Evolutionary conservation across 2,888 invertebrate genomes (phyloP), one percentile per base, ranked within the genome.

Genomic region (Drosophila atroscutellata): DNA sequence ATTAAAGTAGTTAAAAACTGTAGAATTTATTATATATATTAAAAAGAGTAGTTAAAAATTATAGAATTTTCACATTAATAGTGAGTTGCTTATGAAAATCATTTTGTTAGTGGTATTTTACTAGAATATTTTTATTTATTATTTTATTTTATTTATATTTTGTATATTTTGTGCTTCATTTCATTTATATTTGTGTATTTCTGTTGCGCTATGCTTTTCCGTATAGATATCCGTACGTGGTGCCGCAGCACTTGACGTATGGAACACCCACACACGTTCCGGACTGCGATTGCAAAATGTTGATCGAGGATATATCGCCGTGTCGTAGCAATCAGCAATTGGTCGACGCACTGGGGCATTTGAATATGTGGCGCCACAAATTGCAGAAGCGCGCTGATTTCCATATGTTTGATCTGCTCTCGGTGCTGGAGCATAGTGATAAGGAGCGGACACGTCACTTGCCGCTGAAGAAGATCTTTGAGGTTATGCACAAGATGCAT

Each of bases 311-410:
- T 34, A 80, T 80, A 2, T 47, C 78, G 6, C 76, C 85, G 1
- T 84, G 84, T n/a, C 37, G 51, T 9, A 72, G 77, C 45, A 66
- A 78, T 3, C 69, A 63, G 5, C 59, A 72, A 6, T 55, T 87
- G 15, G 42, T 80, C 8, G 83, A 81, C 13, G 82, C 89, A 0
- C 47, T 91, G 30, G 68, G 73, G 0, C 74, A 92, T 50, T 58
- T 92, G 1, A 82, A 91, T 39, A 81, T 75, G 39, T 71, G 86
- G 51, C 90, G 91, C 0, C 83, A 78, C 3, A 67, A 56, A n/a
- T 67, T 91, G 15, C 80, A 81, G 26, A 70, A 83, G 30, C 80
- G 80, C 0, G 59, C 69, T 0, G 69, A 86, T 47, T 90, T 91
- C 13, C 77, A 90, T 6, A 83, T 89, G 65, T 58, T 80, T 20